Conservation (phyloP, 2,113 vertebrate genomes). For the Mormoops blainvillei region DNA sequence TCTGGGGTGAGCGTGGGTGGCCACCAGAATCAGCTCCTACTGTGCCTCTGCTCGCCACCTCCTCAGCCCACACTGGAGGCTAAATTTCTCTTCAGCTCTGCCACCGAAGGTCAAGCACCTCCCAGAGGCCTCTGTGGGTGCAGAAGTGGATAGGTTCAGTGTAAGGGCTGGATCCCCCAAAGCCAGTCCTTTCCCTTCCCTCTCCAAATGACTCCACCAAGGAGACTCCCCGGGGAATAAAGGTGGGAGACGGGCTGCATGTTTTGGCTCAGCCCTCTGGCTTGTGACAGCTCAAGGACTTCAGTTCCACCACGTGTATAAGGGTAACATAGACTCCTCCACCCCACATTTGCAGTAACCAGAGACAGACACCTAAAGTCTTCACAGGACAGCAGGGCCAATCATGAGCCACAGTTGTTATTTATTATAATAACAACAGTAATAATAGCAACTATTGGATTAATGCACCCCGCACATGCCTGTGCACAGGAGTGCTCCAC, state of each 20-base stretch:
- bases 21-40: fast-evolving
- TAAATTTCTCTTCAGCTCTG: neutral
- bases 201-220: neutral
- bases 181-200: neutral
- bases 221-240: neutral
- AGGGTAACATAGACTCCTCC: neutral
- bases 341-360: neutral
- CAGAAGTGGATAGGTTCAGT: neutral
- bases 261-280: neutral
- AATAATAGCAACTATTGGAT: neutral
- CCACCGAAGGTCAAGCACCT: neutral
- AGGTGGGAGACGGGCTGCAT: too few relatives aligned
- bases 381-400: neutral
- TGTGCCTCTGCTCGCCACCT: neutral
- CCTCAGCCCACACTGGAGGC: neutral
- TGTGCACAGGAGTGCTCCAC: neutral
- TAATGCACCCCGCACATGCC: fast-evolving
- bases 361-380: neutral
- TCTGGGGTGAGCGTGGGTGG: neutral
- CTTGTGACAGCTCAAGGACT: neutral
- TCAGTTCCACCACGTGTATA: neutral
- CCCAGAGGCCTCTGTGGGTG: neutral
- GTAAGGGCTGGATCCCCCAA: too few relatives aligned
- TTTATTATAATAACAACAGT: neutral
- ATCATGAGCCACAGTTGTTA: neutral